Base-by-base conservation (phyloP, 2,888 invertebrate genomes). In the Nemotelus pantherinus region DNA sequence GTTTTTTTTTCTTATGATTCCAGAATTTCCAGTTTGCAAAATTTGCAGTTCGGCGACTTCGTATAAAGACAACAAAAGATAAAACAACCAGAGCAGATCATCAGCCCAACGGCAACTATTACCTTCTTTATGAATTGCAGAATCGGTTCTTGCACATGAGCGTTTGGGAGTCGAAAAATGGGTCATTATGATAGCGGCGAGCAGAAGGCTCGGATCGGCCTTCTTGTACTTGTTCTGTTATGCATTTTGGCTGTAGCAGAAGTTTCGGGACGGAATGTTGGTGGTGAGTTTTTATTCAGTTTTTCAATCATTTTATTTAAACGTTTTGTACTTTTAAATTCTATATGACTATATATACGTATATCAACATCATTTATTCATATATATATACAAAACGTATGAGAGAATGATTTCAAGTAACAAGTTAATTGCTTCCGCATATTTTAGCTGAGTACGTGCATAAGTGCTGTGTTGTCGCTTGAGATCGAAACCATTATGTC, bases 131-230 rank as follows among this genome's bases (percentile, higher is more conserved):
- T 48, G 63, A 60, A 39, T 43, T 63, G 41, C 50, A 47, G 48
- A 74, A 60, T 63, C 43, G 43, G 9, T 63, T 63, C 58, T 50
- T 57, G 74, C 60, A 76, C 65, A 68, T 76, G 76, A 76, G 43
- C 76, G 65, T 76, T 76, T 64, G 65, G 64, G 74, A 81, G 77
- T 76, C 71, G 43, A 77, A 80, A 79, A 78, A 85, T 86, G 85
- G 83, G 83, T 78, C 83, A 82, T 80, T 83, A 82, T 84, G 85
- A 85, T 84, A 82, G 84, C 82, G 84, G 83, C 80, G 83, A 83
- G 84, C 80, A 83, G 76, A 71, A 70, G 79, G 84, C 82, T 79
- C 80, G 47, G 3, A 43, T 78, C 45, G 55, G 48, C 57, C 65
- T 79, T 72, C 48, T 79, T 43, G 41, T 79, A 50, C 41, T 80